Conservation (phyloP, 2,797 vertebrate genomes). For the Spatula clypeata region DNA sequence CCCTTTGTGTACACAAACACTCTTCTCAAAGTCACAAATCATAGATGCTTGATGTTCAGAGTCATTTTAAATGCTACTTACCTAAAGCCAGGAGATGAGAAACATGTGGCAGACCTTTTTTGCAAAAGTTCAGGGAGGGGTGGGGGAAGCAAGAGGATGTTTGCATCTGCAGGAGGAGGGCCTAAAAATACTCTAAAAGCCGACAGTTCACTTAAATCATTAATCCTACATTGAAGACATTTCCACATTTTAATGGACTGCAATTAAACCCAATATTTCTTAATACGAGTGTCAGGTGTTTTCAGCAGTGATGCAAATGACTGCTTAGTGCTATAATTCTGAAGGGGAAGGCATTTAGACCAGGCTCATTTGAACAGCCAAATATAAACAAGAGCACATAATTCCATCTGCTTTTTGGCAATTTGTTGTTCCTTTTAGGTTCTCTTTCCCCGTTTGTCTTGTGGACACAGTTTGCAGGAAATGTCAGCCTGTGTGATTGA, state of each 20-base stretch:
- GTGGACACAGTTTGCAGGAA: conserved; percentile 91
- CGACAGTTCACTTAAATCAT: conserved; percentile 85
- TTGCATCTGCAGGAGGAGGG: conserved; percentile 78
- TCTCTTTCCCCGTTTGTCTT: conserved; percentile 84
- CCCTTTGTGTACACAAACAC: conserved; percentile 80
- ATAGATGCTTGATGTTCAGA: conserved; percentile 72
- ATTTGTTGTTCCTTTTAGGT: conserved; percentile 86
- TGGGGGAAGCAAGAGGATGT: conserved; percentile 72
- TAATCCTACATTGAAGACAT: conserved; percentile 81
- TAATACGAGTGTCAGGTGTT: conserved; percentile 90
- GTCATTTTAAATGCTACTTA: conserved; percentile 81
- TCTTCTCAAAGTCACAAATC: conserved; percentile 83
- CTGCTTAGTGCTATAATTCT: conserved; percentile 83
- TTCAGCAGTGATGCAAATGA: conserved; percentile 85
- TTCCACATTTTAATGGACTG: conserved; percentile 86
- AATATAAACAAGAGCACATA: conserved; percentile 92
- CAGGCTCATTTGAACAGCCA: conserved; percentile 81
- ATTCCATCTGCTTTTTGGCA: conserved; percentile 87
- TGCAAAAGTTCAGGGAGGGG: conserved; percentile 70
- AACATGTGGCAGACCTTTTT: conserved; percentile 83
- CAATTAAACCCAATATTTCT: conserved; percentile 88
- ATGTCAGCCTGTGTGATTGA: conserved; percentile 89
- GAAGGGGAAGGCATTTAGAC: conserved; percentile 88
- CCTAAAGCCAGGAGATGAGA: conserved; percentile 83
- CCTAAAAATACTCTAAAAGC: conserved; percentile 80